Evolutionary conservation across 2,797 vertebrate genomes (phyloP).

Genomic region (Argentina silus): DNA sequence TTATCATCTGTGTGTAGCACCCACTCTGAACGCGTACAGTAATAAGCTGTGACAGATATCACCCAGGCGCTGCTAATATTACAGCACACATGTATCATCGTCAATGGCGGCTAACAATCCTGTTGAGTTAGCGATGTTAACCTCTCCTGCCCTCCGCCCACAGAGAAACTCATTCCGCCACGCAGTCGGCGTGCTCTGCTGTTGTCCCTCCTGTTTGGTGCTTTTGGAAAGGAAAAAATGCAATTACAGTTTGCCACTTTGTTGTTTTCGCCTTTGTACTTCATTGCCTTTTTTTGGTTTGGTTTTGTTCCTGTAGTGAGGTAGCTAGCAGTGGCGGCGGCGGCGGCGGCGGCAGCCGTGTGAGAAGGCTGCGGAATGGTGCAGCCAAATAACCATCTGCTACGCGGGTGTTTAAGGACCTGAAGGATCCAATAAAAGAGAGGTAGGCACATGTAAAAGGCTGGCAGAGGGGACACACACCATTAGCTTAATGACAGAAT

Average conservation of each 20-base stretch:
- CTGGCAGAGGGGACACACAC: slow-evolving; percentile 81
- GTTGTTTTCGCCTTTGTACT: slow-evolving; percentile 39
- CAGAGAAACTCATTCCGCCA: slow-evolving; percentile 8
- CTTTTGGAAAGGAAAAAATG: slow-evolving; percentile 47
- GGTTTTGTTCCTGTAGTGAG: no score
- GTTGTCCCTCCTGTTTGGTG: slow-evolving; percentile 15
- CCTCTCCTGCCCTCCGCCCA: neutral
- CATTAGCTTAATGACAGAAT: slow-evolving; percentile 90
- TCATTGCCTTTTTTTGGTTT: slow-evolving; percentile 23
- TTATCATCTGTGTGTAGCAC: neutral
- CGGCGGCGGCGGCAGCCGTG: no score
- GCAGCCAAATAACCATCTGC: slow-evolving; percentile 77
- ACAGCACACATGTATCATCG: neutral
- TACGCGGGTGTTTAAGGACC: slow-evolving; percentile 73
- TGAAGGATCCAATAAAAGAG: slow-evolving; percentile 75
- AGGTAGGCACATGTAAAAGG: slow-evolving; percentile 75
- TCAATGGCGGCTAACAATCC: neutral
- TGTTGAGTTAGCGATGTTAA: slow-evolving; percentile 12
- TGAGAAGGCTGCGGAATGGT: neutral
- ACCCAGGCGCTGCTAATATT: neutral
- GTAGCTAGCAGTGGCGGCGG: neutral
- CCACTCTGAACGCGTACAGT: neutral
- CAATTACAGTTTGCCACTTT: slow-evolving; percentile 31
- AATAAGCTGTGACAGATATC: neutral
- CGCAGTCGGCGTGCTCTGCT: slow-evolving; percentile 15